A percentile compares a stretch with the other conserved stretches of the same genome.
These are phyloP conservation scores for Apodemus agrarius DNA, from an alignment of 2,797 vertebrate genomes.

Conservation along the genomic window DNA sequence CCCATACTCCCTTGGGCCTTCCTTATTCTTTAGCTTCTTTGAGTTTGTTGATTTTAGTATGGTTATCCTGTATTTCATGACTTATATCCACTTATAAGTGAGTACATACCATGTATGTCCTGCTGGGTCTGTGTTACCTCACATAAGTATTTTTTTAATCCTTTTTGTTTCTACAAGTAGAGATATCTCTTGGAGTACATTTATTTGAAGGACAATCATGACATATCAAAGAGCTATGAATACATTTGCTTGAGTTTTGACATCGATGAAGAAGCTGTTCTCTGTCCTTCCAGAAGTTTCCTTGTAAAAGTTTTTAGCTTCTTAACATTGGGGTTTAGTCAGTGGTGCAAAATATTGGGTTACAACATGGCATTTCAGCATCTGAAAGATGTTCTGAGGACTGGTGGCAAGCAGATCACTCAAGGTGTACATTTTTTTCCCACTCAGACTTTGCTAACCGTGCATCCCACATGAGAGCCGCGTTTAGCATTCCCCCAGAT, in stretches of 20 bases:
- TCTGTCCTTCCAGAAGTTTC: not conserved
- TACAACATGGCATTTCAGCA: not conserved
- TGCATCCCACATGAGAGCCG: slow-evolving; percentile 28
- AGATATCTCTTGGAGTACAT: not conserved
- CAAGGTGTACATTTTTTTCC: not conserved
- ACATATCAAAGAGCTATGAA: not conserved
- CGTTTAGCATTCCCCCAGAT: slow-evolving; percentile 43
- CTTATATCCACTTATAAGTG: not conserved
- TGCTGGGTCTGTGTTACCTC: not conserved
- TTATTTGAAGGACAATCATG: not conserved
- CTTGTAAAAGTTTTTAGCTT: not conserved
- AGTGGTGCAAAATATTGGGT: slow-evolving; percentile 3
- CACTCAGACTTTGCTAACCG: not conserved
- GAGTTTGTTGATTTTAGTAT: not conserved
- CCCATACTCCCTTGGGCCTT: not conserved
- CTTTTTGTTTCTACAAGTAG: not conserved
- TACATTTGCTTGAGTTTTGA: not conserved
- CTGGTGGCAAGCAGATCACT: not conserved
- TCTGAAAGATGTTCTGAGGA: not conserved
- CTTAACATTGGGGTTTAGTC: not conserved
- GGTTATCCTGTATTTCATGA: not conserved
- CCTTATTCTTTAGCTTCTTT: not conserved
- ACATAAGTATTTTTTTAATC: not conserved
- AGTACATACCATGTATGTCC: not conserved
- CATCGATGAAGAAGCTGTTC: not conserved